phyloP scores from a whole-genome alignment of 2,888 invertebrate genomes.

The Herminia tarsipennalis region DNA sequence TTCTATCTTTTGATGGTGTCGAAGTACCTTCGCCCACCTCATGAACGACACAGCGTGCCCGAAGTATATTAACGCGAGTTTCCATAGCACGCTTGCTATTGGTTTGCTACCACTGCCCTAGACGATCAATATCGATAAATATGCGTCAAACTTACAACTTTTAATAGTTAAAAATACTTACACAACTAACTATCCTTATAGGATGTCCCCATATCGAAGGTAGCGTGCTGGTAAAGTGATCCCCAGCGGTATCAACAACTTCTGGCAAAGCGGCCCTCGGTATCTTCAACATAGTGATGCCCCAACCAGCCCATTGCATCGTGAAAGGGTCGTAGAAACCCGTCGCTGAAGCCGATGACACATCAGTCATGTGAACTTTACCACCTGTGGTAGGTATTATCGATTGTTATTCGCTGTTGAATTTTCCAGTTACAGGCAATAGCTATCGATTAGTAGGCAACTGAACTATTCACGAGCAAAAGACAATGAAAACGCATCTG shows the following conservation, averaged over 20 bases:
- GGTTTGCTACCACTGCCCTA: too few relatives aligned
- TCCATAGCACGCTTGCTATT: too few relatives aligned
- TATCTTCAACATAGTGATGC: slow-evolving; percentile 89
- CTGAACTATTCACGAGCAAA: too few relatives aligned
- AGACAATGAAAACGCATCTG: too few relatives aligned
- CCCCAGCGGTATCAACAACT: slow-evolving; percentile 91
- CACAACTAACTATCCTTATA: slow-evolving; percentile 92
- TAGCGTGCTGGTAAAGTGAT: slow-evolving; percentile 89
- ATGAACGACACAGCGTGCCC: too few relatives aligned
- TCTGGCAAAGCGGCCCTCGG: slow-evolving; percentile 91
- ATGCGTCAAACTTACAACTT: too few relatives aligned
- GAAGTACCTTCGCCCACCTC: too few relatives aligned
- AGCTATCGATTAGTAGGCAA: too few relatives aligned
- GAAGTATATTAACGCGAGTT: too few relatives aligned
- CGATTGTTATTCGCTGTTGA: slow-evolving; percentile 4
- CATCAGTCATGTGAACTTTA: slow-evolving; percentile 91
- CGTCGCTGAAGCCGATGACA: slow-evolving; percentile 96
- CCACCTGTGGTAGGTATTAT: slow-evolving; percentile 58
- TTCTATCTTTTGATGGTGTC: too few relatives aligned
- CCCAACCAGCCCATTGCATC: slow-evolving; percentile 92
- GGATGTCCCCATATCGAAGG: slow-evolving; percentile 89
- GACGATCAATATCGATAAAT: too few relatives aligned
- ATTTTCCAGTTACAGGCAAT: too few relatives aligned
- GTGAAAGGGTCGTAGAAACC: slow-evolving; percentile 97
- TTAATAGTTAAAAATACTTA: slow-evolving; percentile 71